These are phyloP conservation scores for Alviniconcha strummeri DNA, from an alignment of 2,888 invertebrate species.

Conservation along the genomic window DNA sequence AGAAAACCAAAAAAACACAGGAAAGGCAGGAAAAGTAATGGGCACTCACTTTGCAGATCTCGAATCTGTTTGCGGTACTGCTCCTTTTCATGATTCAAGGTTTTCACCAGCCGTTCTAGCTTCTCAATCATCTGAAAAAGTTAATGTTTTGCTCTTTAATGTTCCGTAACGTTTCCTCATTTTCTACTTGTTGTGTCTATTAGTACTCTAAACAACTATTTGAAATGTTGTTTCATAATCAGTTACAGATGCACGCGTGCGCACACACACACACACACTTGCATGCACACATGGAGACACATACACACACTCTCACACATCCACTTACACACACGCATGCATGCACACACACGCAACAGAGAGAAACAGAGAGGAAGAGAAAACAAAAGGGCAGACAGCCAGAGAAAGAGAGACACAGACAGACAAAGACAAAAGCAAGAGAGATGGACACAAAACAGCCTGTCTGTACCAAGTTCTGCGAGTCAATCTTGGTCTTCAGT, in stretches of 20 bases:
- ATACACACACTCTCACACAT: constrained; percentile 18
- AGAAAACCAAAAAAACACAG: too few relatives aligned
- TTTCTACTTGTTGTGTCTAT: not conserved
- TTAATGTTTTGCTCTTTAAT: not conserved
- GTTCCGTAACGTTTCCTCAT: not conserved
- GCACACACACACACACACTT: constrained; percentile 4
- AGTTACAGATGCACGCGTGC: not conserved
- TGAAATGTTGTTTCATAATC: not conserved
- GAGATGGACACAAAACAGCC: too few relatives aligned
- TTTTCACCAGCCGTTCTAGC: constrained; percentile 35
- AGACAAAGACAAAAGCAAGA: too few relatives aligned
- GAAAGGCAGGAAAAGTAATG: too few relatives aligned
- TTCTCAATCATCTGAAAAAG: constrained; percentile 37
- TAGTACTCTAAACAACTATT: not conserved
- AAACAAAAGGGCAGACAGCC: too few relatives aligned
- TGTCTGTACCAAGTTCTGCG: constrained; percentile 9
- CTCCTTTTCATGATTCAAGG: constrained; percentile 38
- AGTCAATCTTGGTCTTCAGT: constrained; percentile 11
- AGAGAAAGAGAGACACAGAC: too few relatives aligned
- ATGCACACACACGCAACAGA: not conserved
- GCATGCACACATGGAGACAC: constrained; percentile 14
- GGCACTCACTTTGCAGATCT: constrained; percentile 32
- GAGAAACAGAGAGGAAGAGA: too few relatives aligned
- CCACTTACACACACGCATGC: constrained; percentile 7
- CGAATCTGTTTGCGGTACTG: constrained; percentile 39